These are phyloP conservation scores for Harpalus rufipes DNA, from an alignment of 2,888 invertebrate species.

Conservation along the genomic window DNA sequence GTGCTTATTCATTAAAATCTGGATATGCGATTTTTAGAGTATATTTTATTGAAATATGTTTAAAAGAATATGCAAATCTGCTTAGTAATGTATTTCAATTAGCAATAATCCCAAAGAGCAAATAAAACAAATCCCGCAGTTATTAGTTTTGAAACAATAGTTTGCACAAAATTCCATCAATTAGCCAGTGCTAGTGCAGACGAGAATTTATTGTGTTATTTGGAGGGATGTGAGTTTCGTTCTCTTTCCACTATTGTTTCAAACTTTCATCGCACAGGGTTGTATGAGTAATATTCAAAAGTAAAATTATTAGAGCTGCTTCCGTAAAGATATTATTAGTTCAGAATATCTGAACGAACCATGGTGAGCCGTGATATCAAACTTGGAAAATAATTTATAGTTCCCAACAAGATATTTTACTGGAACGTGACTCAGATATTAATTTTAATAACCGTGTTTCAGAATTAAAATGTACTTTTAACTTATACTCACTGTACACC, in stretches of 20 bases:
- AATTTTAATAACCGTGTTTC: background rate
- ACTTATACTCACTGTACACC: too few species aligned
- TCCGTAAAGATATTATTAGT: background rate
- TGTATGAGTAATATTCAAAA: background rate
- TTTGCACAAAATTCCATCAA: background rate
- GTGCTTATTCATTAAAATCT: too few species aligned
- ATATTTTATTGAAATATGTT: background rate
- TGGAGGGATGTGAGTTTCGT: background rate
- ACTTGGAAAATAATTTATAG: background rate
- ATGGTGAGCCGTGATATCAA: background rate
- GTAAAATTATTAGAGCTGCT: background rate
- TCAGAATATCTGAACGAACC: background rate
- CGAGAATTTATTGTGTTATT: background rate
- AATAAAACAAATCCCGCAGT: background rate
- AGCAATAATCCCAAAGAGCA: background rate
- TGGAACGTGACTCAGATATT: background rate
- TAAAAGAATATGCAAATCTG: background rate
- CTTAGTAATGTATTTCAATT: background rate
- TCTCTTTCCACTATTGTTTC: background rate
- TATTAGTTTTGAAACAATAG: slow-evolving; percentile 3
- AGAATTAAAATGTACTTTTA: background rate
- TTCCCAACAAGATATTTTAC: slow-evolving; percentile 1
- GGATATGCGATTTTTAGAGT: too few species aligned
- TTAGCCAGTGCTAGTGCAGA: background rate
- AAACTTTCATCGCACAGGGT: background rate